Evolutionary conservation across 2,113 vertebrate genomes (phyloP).

Genomic region (Gobio gobio): DNA sequence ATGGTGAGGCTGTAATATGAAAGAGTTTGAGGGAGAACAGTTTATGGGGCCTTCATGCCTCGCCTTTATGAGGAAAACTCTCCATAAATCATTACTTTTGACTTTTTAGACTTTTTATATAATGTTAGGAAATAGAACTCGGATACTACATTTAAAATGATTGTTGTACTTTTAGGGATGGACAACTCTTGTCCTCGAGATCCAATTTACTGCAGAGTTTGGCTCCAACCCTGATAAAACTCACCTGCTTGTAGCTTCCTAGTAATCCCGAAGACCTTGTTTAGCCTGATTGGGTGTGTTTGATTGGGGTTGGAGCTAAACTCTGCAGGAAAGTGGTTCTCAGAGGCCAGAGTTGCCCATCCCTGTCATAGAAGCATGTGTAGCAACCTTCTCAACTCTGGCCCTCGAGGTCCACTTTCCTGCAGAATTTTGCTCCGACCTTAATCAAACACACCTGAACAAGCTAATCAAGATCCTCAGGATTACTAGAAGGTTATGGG

Average conservation of each 20-base stretch:
- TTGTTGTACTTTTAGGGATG: not conserved
- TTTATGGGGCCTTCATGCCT: constrained; percentile 25
- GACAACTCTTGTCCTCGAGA: not conserved
- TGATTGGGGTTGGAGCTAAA: not conserved
- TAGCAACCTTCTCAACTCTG: not conserved
- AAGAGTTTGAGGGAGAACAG: not conserved
- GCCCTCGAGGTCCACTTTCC: not conserved
- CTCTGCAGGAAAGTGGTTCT: not conserved
- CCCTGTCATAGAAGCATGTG: not conserved
- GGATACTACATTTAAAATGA: not conserved
- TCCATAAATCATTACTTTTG: not conserved
- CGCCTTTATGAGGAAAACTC: not conserved
- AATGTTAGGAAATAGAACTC: not conserved
- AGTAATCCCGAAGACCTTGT: not conserved
- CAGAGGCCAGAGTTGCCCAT: not conserved
- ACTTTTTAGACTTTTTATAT: constrained; percentile 2
- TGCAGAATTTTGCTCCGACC: not conserved
- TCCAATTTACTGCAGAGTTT: not conserved
- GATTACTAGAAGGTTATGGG: not conserved
- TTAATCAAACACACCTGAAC: not conserved
- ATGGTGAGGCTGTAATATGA: not conserved
- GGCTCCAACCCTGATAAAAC: not conserved
- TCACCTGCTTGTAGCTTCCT: not conserved
- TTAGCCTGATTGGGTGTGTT: not conserved
- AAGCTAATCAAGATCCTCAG: not conserved